A percentile compares a stretch with the other conserved stretches of the same genome.
Evolutionary conservation across 2,888 invertebrate genomes (phyloP).

Genomic region (Linnaemya vulpina): DNA sequence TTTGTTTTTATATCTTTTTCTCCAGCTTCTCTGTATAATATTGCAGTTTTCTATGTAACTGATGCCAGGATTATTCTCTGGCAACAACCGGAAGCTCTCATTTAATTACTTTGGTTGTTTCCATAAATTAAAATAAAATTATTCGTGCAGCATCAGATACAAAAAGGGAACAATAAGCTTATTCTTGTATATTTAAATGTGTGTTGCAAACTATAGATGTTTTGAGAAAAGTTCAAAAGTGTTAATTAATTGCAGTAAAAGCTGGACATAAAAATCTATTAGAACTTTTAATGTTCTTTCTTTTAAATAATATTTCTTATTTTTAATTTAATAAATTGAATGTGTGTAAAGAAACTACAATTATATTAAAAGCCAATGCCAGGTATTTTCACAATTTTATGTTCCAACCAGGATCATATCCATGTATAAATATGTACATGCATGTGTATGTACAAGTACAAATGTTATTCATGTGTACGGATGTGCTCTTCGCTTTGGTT

Average conservation of each 20-base stretch:
- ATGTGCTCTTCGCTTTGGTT: no score
- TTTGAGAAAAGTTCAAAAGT: conserved; percentile 70
- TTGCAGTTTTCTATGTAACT: conserved; percentile 53
- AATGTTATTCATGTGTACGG: no score
- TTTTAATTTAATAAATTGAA: conserved; percentile 23
- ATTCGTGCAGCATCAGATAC: conserved; percentile 3
- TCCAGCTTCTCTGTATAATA: conserved; percentile 34
- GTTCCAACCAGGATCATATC: neutral
- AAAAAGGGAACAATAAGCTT: conserved; percentile 13
- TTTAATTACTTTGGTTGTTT: conserved; percentile 76
- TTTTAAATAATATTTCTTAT: conserved; percentile 33
- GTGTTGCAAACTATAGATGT: conserved; percentile 24
- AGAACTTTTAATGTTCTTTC: conserved; percentile 44
- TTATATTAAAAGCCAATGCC: conserved; percentile 7
- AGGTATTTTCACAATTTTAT: conserved; percentile 24
- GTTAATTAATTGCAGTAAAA: conserved; percentile 72
- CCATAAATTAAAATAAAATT: conserved; percentile 66
- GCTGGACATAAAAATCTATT: conserved; percentile 51
- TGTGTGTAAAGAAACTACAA: neutral
- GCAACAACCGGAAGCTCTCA: conserved; percentile 79
- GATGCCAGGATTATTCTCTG: conserved; percentile 61
- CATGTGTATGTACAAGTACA: no score
- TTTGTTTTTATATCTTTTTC: conserved; percentile 13
- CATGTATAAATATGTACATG: no score
- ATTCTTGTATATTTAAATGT: neutral